Base-by-base conservation (phyloP, 2,888 invertebrate species). In the Melolontha melolontha region DNA sequence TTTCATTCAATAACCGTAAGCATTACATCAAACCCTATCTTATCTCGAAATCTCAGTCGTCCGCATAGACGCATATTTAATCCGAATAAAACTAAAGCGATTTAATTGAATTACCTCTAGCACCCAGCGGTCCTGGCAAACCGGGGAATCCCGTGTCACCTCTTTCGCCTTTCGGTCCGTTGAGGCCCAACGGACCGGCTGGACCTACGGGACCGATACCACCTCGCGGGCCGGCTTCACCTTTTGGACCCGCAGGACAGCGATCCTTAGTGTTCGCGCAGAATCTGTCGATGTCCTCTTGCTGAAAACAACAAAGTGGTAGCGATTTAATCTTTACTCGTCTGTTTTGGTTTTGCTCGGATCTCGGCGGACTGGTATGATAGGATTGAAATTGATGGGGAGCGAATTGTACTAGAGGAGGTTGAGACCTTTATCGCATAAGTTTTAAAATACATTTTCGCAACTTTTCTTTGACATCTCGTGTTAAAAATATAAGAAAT, bases 231-330 rank as follows among this genome's bases (percentile, higher is more conserved):
- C 95, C 95, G 79, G 27, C 16, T 34, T 44, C 47, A 34, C 94
- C 94, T 68, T 90, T 89, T 0, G 88, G 88, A 1, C 93, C 93
- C 11, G 79, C 77, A 8, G 78, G 79, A 67, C 95, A 95, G 79
- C 72, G 87, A 0, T 92, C 92, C 77, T 91, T 91, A 0, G 94
- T 92, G 7, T 92, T 92, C 75, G 91, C 91, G 79, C 95, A 95
- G 79, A 94, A 93, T 0, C 91, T 93, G 79, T 94, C 92, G 62
- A 95, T 91, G 1, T 92, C 92, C 78, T 92, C 91, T 77, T 92
- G 89, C 94, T 94, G 84, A 14, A 86, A 86, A 67, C 74, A 34
- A 47, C 6, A 62, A 62, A 34, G 10, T 29, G 16, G 12, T 34
- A n/a, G 11, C 14, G 34, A 47, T 62, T 62, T 39, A 62, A 39